A percentile compares a stretch with the other conserved stretches of the same genome.
These are phyloP conservation scores for Sebastiscus tertius DNA, from an alignment of 2,797 vertebrate genomes.

Conservation along the genomic window DNA sequence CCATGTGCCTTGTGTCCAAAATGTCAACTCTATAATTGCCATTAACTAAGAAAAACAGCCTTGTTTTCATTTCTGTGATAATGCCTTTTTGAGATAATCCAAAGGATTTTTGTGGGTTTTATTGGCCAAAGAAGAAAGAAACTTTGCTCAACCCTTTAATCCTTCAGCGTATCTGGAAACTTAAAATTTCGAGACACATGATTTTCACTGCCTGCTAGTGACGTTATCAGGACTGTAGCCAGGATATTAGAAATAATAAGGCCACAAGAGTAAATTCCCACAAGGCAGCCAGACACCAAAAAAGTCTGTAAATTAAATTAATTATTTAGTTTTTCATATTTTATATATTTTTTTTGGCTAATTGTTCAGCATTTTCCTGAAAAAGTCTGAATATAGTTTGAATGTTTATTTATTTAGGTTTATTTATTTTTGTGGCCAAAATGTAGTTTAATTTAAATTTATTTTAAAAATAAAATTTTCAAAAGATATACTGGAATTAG, in stretches of 20 bases:
- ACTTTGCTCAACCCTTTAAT: not conserved
- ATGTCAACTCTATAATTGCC: not conserved
- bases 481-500: not conserved
- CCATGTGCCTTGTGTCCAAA: not conserved
- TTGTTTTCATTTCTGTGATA: not conserved
- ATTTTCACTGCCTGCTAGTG: not conserved
- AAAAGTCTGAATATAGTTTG: not conserved
- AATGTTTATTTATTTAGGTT: not conserved
- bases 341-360: not conserved
- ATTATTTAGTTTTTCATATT: not conserved
- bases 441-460: not conserved
- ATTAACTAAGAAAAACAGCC: not conserved
- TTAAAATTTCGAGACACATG: not conserved
- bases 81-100: not conserved
- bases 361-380: not conserved
- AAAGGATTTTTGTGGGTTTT: constrained; percentile 6
- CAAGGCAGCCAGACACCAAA: not conserved
- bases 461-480: not conserved
- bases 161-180: not conserved
- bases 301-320: not conserved
- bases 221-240: not conserved
- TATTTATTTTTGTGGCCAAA: not conserved
- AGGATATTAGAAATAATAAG: not conserved
- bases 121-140: constrained; percentile 2
- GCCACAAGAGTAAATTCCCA: not conserved